These are phyloP conservation scores for Cyaniris semiargus DNA, from an alignment of 2,888 invertebrate species.

Conservation along the genomic window DNA sequence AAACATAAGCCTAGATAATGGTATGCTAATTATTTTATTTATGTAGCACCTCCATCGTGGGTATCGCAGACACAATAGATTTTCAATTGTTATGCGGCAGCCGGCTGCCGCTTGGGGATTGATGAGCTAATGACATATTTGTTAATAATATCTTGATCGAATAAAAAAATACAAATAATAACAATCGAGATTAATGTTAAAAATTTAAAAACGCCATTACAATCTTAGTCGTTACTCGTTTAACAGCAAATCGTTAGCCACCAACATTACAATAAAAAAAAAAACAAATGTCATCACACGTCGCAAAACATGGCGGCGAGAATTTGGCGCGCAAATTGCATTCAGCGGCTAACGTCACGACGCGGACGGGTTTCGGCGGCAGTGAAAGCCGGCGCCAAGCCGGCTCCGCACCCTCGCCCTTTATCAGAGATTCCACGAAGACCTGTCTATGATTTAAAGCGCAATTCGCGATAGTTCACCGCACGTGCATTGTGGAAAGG, in stretches of 20 bases:
- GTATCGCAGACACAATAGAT: too few relatives aligned
- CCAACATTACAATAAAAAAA: background rate
- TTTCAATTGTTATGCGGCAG: too few relatives aligned
- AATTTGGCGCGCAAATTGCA: slow-evolving; percentile 14
- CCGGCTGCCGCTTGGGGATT: too few relatives aligned
- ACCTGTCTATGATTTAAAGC: slow-evolving; percentile 22
- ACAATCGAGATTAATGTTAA: too few relatives aligned
- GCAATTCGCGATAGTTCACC: slow-evolving; percentile 18
- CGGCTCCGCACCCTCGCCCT: slow-evolving; percentile 13
- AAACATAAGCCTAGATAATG: background rate
- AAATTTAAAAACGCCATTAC: too few relatives aligned
- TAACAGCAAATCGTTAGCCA: background rate
- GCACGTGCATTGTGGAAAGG: slow-evolving; percentile 15
- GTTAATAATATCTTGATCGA: too few relatives aligned
- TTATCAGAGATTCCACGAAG: slow-evolving; percentile 19
- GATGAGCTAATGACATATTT: too few relatives aligned
- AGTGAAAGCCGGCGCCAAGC: slow-evolving; percentile 30
- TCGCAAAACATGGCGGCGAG: slow-evolving; percentile 5
- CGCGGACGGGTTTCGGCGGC: background rate
- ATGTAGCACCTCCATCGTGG: too few relatives aligned
- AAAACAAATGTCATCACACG: background rate
- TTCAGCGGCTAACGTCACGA: slow-evolving; percentile 3
- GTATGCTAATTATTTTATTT: background rate
- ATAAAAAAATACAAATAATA: too few relatives aligned
- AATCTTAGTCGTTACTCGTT: too few relatives aligned